Conservation (phyloP, 2,797 vertebrate genomes). For the Hemibagrus guttatus region DNA sequence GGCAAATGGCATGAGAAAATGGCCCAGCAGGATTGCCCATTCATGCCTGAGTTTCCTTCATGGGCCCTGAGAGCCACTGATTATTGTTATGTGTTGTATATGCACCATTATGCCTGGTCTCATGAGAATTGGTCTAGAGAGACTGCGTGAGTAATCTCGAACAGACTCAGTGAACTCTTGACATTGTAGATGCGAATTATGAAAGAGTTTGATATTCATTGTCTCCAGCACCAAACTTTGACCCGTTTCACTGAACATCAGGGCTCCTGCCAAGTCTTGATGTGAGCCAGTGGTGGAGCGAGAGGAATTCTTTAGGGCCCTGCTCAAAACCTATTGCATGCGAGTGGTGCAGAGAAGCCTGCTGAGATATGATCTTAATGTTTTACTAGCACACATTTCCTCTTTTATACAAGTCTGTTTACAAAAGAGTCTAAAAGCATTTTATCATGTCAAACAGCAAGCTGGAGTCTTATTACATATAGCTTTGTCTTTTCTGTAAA, state of each 20-base stretch:
- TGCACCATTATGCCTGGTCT: constrained; percentile 43
- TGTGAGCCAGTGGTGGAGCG: constrained; percentile 56
- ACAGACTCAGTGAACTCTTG: constrained; percentile 61
- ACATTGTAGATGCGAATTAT: constrained; percentile 62
- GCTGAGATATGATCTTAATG: constrained; percentile 55
- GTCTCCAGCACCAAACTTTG: constrained; percentile 65
- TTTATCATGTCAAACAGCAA: constrained; percentile 16
- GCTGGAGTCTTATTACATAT: constrained; percentile 3
- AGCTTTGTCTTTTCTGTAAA: neutral
- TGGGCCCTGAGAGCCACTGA: constrained; percentile 27
- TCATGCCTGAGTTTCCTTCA: constrained; percentile 19
- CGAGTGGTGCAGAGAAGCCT: constrained; percentile 51
- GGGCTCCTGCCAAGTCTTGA: constrained; percentile 61
- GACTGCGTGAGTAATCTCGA: constrained; percentile 58
- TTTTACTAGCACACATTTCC: constrained; percentile 50
- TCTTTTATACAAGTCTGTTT: constrained; percentile 17
- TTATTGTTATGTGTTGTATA: constrained; percentile 40
- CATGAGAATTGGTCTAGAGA: constrained; percentile 32
- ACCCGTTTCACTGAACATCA: constrained; percentile 60
- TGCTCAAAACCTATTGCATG: constrained; percentile 53
- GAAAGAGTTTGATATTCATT: constrained; percentile 59
- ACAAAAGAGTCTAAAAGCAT: constrained; percentile 13
- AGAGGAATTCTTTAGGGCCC: constrained; percentile 50
- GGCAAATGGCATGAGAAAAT: constrained; percentile 37
- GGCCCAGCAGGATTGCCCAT: constrained; percentile 17